A percentile compares a stretch with the other conserved stretches of the same genome.
Conservation (phyloP, 2,888 invertebrate genomes). For the Sarcophaga variegata region DNA sequence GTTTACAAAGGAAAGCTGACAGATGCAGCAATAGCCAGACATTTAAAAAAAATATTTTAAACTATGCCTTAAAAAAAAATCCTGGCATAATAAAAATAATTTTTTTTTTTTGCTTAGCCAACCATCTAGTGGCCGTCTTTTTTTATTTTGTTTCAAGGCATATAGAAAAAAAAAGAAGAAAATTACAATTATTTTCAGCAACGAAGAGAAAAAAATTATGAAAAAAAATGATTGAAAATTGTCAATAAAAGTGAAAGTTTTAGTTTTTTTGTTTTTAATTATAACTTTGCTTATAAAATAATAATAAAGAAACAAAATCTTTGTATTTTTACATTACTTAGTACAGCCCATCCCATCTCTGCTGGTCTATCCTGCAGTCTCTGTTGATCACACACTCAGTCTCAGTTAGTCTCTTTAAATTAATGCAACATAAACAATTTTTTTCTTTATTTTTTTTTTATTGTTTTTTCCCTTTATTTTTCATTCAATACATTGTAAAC, state of each 20-base stretch:
- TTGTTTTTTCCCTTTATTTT: slow-evolving; percentile 41
- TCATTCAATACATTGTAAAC: not conserved
- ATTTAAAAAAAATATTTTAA: not conserved
- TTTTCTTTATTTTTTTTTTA: slow-evolving; percentile 4
- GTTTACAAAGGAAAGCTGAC: slow-evolving; percentile 43
- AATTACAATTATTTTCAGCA: not conserved
- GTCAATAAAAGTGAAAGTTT: slow-evolving; percentile 72
- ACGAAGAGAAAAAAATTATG: slow-evolving; percentile 11
- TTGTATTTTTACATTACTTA: too few species aligned
- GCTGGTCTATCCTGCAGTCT: too few species aligned
- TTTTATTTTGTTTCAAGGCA: slow-evolving; percentile 24
- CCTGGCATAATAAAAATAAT: too few species aligned
- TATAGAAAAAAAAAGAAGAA: not conserved
- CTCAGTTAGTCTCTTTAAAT: not conserved
- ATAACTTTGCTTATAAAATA: slow-evolving; percentile 26
- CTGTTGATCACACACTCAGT: too few species aligned
- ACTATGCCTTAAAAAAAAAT: too few species aligned
- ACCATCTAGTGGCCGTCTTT: not conserved
- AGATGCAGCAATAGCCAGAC: not conserved
- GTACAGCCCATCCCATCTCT: not conserved
- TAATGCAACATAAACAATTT: slow-evolving; percentile 15
- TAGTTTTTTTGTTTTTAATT: slow-evolving; percentile 43
- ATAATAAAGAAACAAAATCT: not conserved
- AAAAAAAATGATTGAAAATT: slow-evolving; percentile 35
- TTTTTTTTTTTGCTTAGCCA: too few species aligned